Percentiles rank a stretch among this genome's conserved stretches.
Conservation (phyloP, 2,113 vertebrate genomes). For the Platysternon megacephalum region DNA sequence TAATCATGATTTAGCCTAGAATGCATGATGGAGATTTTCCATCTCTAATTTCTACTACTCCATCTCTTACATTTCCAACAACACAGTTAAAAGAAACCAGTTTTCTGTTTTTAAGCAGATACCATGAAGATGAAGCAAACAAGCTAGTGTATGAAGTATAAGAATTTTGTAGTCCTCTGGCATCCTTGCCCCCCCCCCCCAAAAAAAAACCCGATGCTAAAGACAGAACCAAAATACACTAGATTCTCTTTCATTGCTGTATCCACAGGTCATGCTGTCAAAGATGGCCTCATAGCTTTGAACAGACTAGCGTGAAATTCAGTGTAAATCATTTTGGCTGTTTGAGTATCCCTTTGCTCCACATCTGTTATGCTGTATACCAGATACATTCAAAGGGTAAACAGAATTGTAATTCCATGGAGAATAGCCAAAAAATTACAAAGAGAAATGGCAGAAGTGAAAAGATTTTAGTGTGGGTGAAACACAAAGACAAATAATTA, state of each 20-base stretch:
- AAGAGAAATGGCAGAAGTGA: not conserved
- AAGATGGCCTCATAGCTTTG: not conserved
- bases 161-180: not conserved
- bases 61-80: not conserved
- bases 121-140: fast-evolving
- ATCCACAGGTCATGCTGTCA: not conserved
- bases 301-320: fast-evolving
- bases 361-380: not conserved
- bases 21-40: not conserved
- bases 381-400: not conserved
- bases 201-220: not conserved
- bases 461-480: not conserved
- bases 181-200: not conserved
- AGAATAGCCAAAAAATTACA: not conserved
- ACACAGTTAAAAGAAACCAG: not conserved
- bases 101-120: not conserved
- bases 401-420: not conserved
- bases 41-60: not conserved
- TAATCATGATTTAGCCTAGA: not conserved
- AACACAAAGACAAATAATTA: not conserved
- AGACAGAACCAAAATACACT: not conserved
- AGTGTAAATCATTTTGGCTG: not conserved
- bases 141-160: not conserved
- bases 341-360: not conserved
- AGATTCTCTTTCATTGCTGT: not conserved